phyloP scores from a whole-genome alignment of 2,888 invertebrate species.

The Drosophila anomalata region DNA sequence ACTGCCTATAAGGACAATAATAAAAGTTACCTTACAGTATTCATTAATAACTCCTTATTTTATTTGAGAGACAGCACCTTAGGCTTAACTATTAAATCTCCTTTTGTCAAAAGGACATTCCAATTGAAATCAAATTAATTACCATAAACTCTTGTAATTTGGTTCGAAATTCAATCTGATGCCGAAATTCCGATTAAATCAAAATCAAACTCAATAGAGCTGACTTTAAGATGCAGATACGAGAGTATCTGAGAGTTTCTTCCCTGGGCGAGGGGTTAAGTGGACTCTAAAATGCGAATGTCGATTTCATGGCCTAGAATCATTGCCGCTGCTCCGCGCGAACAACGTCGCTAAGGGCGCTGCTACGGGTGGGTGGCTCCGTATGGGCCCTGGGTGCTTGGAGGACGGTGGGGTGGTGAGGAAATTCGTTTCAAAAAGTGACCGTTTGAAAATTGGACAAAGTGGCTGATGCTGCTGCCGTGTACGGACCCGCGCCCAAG shows the following conservation, averaged over 20 bases:
- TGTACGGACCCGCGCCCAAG: slow-evolving; percentile 61
- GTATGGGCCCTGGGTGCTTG: not conserved
- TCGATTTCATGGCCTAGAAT: slow-evolving; percentile 78
- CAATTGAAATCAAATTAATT: not conserved
- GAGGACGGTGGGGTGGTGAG: slow-evolving; percentile 24
- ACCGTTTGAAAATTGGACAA: slow-evolving; percentile 79
- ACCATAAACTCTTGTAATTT: not conserved
- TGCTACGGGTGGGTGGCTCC: slow-evolving; percentile 31
- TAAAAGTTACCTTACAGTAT: not conserved
- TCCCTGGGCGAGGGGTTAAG: slow-evolving; percentile 21
- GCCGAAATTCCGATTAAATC: slow-evolving; percentile 20
- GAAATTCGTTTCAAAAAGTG: slow-evolving; percentile 74
- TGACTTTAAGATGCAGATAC: slow-evolving; percentile 38
- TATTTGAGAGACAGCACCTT: not conserved
- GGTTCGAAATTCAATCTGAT: not conserved
- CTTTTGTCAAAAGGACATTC: slow-evolving; percentile 1
- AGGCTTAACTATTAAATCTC: too few relatives aligned
- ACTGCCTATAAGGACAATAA: not conserved
- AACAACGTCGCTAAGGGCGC: slow-evolving; percentile 53
- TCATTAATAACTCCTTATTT: not conserved
- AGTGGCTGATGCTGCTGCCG: slow-evolving; percentile 65
- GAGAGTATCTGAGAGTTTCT: slow-evolving; percentile 17
- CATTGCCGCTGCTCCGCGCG: slow-evolving; percentile 59
- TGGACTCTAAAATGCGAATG: slow-evolving; percentile 77
- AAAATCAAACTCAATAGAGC: slow-evolving; percentile 11